Evolutionary conservation across 2,797 vertebrate genomes (phyloP).

Genomic region (Amblyopsis hoosieri): DNA sequence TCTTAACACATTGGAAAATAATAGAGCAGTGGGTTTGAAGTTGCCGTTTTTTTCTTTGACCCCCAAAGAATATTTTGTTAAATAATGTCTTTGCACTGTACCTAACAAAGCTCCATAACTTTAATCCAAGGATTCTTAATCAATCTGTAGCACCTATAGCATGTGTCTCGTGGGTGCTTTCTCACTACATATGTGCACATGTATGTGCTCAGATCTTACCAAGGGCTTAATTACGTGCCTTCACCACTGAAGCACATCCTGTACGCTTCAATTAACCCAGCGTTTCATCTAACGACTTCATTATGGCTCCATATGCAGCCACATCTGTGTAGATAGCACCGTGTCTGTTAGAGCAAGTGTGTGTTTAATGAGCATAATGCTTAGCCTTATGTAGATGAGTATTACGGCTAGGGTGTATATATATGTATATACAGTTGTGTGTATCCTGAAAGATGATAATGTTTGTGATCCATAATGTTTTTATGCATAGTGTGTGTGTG

Average conservation of each 20-base stretch:
- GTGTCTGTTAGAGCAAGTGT: slow-evolving; percentile 18
- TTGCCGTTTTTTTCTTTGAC: too few species aligned
- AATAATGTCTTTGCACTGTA: slow-evolving; percentile 26
- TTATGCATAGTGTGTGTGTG: slow-evolving; percentile 7
- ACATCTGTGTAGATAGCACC: slow-evolving; percentile 50
- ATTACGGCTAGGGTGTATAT: too few species aligned
- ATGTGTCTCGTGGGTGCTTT: slow-evolving; percentile 48
- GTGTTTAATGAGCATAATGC: slow-evolving; percentile 12
- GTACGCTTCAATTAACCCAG: slow-evolving; percentile 72
- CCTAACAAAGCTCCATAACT: slow-evolving; percentile 5
- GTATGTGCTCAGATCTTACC: slow-evolving; percentile 25
- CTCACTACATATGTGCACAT: slow-evolving; percentile 29
- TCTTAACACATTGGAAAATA: slow-evolving; percentile 26
- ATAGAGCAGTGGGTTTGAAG: background rate
- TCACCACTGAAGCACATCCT: slow-evolving; percentile 55
- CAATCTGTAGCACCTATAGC: slow-evolving; percentile 61
- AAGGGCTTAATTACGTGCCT: slow-evolving; percentile 69
- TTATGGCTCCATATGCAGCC: slow-evolving; percentile 70
- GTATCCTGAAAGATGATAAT: background rate
- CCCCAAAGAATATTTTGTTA: background rate
- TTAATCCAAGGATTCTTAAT: slow-evolving; percentile 56
- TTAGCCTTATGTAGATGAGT: slow-evolving; percentile 10
- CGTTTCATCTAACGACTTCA: slow-evolving; percentile 71
- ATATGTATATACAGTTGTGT: background rate
- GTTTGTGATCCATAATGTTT: background rate